Conservation (phyloP, 2,888 invertebrate species). For the Syrista parreyssii region DNA sequence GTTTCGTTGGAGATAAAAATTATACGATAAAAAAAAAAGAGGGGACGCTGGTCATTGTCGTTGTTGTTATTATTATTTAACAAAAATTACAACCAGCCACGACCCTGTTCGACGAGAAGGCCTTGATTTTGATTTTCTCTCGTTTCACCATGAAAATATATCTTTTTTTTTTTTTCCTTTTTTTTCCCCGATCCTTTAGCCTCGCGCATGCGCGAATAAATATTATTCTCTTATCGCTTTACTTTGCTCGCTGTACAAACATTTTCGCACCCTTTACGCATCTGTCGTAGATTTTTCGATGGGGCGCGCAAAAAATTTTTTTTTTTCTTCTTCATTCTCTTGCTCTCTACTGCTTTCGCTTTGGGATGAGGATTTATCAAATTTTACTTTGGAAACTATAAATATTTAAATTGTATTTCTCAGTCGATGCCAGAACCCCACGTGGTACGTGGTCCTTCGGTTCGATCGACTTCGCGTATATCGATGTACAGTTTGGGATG, state of each 20-base stretch:
- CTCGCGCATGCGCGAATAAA: background rate
- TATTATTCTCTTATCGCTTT: background rate
- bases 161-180: background rate
- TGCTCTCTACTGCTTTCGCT: background rate
- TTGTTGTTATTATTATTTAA: background rate
- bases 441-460: no score
- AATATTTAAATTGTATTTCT: background rate
- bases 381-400: background rate
- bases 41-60: fast-evolving
- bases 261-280: background rate
- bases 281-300: background rate
- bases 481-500: background rate
- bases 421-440: background rate
- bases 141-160: background rate
- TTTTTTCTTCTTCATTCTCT: background rate
- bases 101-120: no score
- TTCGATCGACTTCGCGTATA: background rate
- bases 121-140: background rate
- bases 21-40: background rate
- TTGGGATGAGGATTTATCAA: background rate
- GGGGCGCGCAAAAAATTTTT: background rate
- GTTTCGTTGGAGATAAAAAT: background rate
- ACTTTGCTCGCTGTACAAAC: background rate
- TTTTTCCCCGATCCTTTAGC: background rate
- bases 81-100: background rate